Percentiles rank a stretch among this genome's conserved stretches.
phyloP scores from a whole-genome alignment of 30 jellyfish, hydroid and myxozoan genomes.

The Chrysaora quinquecirrha region DNA sequence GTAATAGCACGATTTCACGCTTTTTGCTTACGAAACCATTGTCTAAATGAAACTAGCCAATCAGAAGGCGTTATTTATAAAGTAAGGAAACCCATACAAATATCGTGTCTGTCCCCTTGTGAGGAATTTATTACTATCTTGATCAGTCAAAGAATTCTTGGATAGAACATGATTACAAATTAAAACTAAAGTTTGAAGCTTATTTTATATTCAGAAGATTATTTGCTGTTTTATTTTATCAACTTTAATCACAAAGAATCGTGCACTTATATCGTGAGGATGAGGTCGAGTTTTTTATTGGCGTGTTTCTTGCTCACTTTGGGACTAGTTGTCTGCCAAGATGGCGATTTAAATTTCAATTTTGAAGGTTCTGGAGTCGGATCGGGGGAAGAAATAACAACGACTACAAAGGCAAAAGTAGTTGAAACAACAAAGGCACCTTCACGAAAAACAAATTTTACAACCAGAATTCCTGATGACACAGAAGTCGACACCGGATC shows the following conservation, averaged over 20 bases:
- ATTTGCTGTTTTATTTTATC: too few relatives aligned
- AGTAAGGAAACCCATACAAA: constrained; percentile 3
- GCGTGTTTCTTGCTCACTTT: constrained; percentile 39
- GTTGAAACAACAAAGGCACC: neutral
- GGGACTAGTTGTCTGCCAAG: constrained; percentile 57
- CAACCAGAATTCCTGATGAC: constrained; percentile 5
- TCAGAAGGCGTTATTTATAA: neutral
- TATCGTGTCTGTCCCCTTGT: neutral
- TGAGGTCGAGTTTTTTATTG: neutral
- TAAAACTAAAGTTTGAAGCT: too few relatives aligned
- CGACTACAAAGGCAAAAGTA: constrained; percentile 2
- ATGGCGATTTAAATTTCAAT: constrained; percentile 39
- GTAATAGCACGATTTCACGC: constrained; percentile 14
- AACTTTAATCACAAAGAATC: too few relatives aligned
- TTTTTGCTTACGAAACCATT: neutral
- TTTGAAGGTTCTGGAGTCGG: constrained; percentile 39
- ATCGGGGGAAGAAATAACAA: neutral
- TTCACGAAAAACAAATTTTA: neutral
- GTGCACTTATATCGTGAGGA: too few relatives aligned
- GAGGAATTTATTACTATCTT: too few relatives aligned
- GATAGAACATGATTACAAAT: too few relatives aligned
- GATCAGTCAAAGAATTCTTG: too few relatives aligned
- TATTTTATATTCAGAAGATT: too few relatives aligned
- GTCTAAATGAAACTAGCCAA: neutral
- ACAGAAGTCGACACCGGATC: neutral